These are phyloP conservation scores for Archilochus colubris DNA, from an alignment of 2,113 vertebrate genomes.

Conservation along the genomic window DNA sequence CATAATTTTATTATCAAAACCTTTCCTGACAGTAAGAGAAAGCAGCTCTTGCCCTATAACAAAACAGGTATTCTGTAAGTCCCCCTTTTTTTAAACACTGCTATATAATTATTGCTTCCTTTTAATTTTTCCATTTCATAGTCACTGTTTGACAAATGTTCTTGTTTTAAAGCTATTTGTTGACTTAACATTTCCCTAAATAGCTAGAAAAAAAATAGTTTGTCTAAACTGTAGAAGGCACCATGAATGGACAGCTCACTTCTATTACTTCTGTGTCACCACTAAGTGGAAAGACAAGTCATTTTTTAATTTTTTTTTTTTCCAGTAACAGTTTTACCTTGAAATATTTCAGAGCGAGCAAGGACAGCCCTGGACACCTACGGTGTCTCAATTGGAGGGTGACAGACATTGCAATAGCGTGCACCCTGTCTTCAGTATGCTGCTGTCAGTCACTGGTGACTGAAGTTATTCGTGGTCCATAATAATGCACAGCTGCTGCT, in stretches of 20 bases:
- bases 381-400: slow-evolving; percentile 56
- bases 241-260: slow-evolving; percentile 48
- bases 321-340: slow-evolving; percentile 70
- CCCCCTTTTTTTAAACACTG: not conserved
- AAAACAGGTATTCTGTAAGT: not conserved
- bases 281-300: slow-evolving; percentile 57
- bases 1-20: slow-evolving; percentile 1
- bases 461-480: slow-evolving; percentile 65
- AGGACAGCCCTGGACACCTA: slow-evolving; percentile 65
- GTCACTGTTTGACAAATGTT: not conserved
- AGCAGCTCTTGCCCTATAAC: not conserved
- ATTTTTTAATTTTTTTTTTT: not conserved
- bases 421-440: slow-evolving; percentile 57
- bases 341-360: slow-evolving; percentile 65
- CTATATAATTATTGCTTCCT: not conserved
- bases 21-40: not conserved
- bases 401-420: slow-evolving; percentile 55
- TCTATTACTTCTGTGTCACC: slow-evolving; percentile 42
- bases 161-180: not conserved
- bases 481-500: slow-evolving; percentile 70
- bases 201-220: slow-evolving; percentile 43
- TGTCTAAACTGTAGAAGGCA: slow-evolving; percentile 32
- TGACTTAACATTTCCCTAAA: slow-evolving; percentile 34
- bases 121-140: not conserved
- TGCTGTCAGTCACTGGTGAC: slow-evolving; percentile 74